Evolutionary conservation across 2,797 vertebrate species (phyloP).

Genomic region (Lepidocolaptes lacrymiger): DNA sequence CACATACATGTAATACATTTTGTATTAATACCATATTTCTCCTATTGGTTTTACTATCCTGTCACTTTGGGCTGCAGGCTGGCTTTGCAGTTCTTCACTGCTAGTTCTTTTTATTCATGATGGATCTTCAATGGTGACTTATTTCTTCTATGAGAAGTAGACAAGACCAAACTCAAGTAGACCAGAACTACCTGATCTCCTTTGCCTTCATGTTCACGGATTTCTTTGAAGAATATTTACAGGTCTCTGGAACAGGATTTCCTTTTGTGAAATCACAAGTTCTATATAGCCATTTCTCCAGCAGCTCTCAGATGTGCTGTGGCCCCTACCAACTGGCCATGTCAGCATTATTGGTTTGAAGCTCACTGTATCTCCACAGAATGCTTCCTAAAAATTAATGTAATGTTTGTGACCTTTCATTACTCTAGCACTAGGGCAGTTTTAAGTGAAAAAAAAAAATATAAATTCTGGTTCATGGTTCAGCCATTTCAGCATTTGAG

Average conservation of each 20-base stretch:
- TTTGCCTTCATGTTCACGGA: background rate
- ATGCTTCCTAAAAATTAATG: background rate
- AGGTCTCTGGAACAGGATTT: background rate
- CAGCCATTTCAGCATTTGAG: background rate
- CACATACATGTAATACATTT: background rate
- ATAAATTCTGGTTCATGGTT: background rate
- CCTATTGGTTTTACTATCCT: background rate
- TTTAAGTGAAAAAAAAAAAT: constrained; percentile 16
- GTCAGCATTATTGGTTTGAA: background rate
- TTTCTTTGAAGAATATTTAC: background rate
- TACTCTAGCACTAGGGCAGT: background rate
- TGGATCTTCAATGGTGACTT: background rate
- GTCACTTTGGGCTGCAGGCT: background rate
- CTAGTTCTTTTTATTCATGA: background rate
- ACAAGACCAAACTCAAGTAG: background rate
- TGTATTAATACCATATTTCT: background rate
- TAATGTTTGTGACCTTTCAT: background rate
- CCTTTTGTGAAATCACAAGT: background rate
- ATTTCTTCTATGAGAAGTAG: background rate
- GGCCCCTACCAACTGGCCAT: background rate
- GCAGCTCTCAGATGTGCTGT: background rate
- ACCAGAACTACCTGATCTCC: background rate
- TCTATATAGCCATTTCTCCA: background rate
- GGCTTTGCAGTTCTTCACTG: background rate
- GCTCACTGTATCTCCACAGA: background rate